A percentile compares a stretch with the other conserved stretches of the same genome.
phyloP scores from a whole-genome alignment of 1,140 invertebrate species.

The Latrodectus geometricus region DNA sequence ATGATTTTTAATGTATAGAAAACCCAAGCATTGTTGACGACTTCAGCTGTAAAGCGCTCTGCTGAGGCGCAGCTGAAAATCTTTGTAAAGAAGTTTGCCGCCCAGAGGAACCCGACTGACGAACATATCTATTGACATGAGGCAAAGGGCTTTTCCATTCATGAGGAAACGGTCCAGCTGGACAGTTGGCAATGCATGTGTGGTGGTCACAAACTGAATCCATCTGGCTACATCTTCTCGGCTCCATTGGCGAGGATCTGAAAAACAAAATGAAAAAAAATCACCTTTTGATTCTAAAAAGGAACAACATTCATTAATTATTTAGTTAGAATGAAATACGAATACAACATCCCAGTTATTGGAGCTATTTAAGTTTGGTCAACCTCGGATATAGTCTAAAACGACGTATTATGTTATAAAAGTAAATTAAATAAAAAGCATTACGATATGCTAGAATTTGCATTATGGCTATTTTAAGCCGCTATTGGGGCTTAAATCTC shows the following conservation, averaged over 20 bases:
- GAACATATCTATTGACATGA: conserved; percentile 82
- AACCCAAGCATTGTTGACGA: neutral
- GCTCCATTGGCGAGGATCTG: conserved; percentile 79
- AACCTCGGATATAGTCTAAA: too few species aligned
- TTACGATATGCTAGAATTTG: too few species aligned
- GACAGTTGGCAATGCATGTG: conserved; percentile 74
- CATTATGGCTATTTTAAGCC: too few species aligned
- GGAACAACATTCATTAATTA: too few species aligned
- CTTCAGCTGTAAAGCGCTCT: conserved; percentile 68
- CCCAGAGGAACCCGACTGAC: conserved; percentile 77
- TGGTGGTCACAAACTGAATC: conserved; percentile 74
- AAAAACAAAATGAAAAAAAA: conserved; percentile 56
- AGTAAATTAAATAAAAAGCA: too few species aligned
- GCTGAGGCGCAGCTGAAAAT: conserved; percentile 70
- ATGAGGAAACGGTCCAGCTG: conserved; percentile 77
- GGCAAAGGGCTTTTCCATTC: conserved; percentile 82
- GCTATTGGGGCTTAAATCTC: too few species aligned
- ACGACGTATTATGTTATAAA: too few species aligned
- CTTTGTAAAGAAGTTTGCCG: conserved; percentile 77
- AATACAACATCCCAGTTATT: too few species aligned
- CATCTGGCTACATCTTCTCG: conserved; percentile 77
- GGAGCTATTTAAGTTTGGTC: too few species aligned
- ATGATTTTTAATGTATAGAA: neutral
- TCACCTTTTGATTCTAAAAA: too few species aligned
- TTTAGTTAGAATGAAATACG: too few species aligned